Percentiles rank a stretch among this genome's conserved stretches.
Conservation (phyloP, 2,797 vertebrate species). For the Scolopax rusticola region DNA sequence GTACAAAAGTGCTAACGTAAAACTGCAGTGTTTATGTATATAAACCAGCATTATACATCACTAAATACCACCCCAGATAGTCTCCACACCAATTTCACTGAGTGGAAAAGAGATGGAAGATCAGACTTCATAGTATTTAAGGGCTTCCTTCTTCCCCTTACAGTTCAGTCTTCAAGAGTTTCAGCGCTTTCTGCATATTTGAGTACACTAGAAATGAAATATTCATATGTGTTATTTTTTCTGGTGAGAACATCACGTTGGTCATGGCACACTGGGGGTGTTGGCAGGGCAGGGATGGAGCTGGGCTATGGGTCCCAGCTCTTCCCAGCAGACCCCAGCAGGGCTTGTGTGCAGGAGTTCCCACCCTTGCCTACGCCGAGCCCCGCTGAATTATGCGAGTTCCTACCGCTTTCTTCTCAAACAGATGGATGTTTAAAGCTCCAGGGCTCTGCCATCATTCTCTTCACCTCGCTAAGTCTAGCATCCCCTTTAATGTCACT, state of each 20-base stretch:
- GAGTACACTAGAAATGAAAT: conserved; percentile 74
- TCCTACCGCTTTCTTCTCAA: background rate
- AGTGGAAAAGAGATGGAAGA: background rate
- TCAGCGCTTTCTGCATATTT: conserved; percentile 93
- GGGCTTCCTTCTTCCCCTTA: conserved; percentile 71
- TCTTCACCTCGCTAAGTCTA: background rate
- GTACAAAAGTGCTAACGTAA: conserved; percentile 69
- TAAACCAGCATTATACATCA: conserved; percentile 30
- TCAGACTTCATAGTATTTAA: background rate
- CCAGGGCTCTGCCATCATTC: background rate
- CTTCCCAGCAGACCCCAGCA: background rate
- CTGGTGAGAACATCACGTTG: background rate
- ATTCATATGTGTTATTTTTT: conserved; percentile 50
- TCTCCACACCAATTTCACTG: conserved; percentile 7
- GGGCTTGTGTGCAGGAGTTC: background rate
- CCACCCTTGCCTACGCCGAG: background rate
- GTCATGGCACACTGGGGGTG: accelerated
- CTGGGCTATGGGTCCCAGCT: background rate
- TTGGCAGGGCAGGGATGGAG: background rate
- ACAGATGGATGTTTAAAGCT: background rate
- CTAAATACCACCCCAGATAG: conserved; percentile 18
- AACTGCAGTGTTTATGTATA: conserved; percentile 34
- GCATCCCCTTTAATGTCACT: background rate
- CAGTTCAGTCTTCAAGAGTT: conserved; percentile 92
- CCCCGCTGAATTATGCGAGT: background rate